phyloP scores from a whole-genome alignment of 2,797 vertebrate species.

The Enteromius viviparus region DNA sequence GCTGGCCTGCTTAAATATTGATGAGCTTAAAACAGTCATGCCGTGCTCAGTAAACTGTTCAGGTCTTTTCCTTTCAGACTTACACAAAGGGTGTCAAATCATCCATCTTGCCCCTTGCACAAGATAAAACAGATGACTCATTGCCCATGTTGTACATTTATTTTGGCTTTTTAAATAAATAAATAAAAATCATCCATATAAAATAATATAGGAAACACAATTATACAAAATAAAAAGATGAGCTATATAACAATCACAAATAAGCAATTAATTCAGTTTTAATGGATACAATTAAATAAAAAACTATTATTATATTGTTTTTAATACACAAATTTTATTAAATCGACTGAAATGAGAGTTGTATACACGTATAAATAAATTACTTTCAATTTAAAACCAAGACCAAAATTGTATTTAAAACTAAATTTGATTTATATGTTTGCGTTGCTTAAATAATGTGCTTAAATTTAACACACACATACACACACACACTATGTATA shows the following conservation, averaged over 20 bases:
- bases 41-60: slow-evolving; percentile 54
- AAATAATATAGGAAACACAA: not conserved
- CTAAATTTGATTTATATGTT: not conserved
- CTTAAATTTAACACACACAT: no score
- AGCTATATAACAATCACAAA: not conserved
- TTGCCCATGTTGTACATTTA: not conserved
- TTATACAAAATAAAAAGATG: not conserved
- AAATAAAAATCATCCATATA: not conserved
- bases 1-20: slow-evolving; percentile 68
- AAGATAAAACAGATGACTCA: not conserved
- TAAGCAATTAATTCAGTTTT: not conserved
- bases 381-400: not conserved
- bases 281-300: not conserved
- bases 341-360: not conserved
- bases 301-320: not conserved
- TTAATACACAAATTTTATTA: not conserved
- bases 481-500: no score
- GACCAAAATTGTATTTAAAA: not conserved
- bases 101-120: slow-evolving; percentile 8
- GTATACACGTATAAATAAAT: not conserved
- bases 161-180: not conserved
- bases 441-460: not conserved
- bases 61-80: slow-evolving; percentile 40
- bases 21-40: slow-evolving; percentile 67
- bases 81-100: slow-evolving; percentile 19